Conservation (phyloP, 1,140 invertebrate species). For the Lordiphosa clarofinis region DNA sequence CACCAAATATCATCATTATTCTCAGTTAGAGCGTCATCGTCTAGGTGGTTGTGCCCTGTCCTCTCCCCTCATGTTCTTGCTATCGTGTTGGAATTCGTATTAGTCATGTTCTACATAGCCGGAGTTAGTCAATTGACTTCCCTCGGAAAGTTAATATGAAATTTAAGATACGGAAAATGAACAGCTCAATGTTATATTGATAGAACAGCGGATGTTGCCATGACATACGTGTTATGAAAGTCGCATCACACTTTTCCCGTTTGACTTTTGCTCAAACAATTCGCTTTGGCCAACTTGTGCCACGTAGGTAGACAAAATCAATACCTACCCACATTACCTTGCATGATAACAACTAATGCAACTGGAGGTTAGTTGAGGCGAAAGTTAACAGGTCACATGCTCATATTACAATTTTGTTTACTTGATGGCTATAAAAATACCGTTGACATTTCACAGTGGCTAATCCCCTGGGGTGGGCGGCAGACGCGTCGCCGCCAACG, state of each 20-base stretch:
- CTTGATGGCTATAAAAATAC: constrained; percentile 59
- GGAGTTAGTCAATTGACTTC: constrained; percentile 23
- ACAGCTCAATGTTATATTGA: constrained; percentile 1
- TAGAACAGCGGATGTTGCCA: not conserved
- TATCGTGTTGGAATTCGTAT: constrained; percentile 52
- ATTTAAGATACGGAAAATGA: no score
- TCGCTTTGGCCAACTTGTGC: not conserved
- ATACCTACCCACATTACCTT: constrained; percentile 8
- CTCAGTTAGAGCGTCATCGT: constrained; percentile 15
- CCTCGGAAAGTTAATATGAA: not conserved
- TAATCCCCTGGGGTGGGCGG: constrained; percentile 6
- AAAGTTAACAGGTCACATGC: constrained; percentile 23
- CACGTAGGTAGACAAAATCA: constrained; percentile 9
- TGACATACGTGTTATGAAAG: not conserved
- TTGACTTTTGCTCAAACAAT: not conserved
- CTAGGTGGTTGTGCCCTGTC: constrained; percentile 16
- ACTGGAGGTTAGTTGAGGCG: constrained; percentile 7
- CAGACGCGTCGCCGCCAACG: constrained; percentile 28
- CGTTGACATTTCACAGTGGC: constrained; percentile 60
- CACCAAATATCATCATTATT: constrained; percentile 49
- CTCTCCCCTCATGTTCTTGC: constrained; percentile 13
- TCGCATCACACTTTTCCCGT: not conserved
- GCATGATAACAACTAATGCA: constrained; percentile 16
- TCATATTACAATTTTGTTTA: constrained; percentile 39
- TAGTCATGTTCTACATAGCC: constrained; percentile 47